A percentile compares a stretch with the other conserved stretches of the same genome.
Evolutionary conservation across 1,140 invertebrate species (phyloP).

Genomic region (Spodoptera frugiperda): DNA sequence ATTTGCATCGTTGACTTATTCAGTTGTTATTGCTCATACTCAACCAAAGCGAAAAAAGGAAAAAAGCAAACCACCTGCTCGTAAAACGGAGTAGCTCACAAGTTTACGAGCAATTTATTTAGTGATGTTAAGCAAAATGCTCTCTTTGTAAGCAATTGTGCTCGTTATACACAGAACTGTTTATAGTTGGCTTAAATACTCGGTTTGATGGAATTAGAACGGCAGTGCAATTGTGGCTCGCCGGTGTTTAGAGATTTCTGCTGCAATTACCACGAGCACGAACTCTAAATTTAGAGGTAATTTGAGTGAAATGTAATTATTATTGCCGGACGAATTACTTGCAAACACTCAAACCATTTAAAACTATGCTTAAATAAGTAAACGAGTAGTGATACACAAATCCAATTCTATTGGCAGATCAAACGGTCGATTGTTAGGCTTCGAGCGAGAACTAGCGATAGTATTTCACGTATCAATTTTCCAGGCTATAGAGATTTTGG

Average conservation of each 20-base stretch:
- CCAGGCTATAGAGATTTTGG: too few relatives aligned
- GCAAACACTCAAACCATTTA: too few relatives aligned
- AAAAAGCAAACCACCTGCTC: conserved; percentile 22
- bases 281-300: too few relatives aligned
- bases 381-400: too few relatives aligned
- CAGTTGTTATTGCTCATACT: conserved; percentile 7
- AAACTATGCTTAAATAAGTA: too few relatives aligned
- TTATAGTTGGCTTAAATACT: conserved; percentile 11
- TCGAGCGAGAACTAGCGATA: too few relatives aligned
- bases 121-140: conserved; percentile 27
- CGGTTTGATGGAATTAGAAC: conserved; percentile 17
- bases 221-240: neutral
- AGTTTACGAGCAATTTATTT: conserved; percentile 32
- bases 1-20: conserved; percentile 20
- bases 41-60: conserved; percentile 4
- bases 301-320: too few relatives aligned
- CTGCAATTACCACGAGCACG: too few relatives aligned
- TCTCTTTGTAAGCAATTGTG: conserved; percentile 32
- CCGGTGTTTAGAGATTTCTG: neutral
- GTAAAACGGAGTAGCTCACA: conserved; percentile 24
- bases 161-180: conserved; percentile 4
- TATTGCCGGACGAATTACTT: too few relatives aligned
- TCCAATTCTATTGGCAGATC: too few relatives aligned
- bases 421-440: too few relatives aligned
- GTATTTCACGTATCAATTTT: too few relatives aligned